These are phyloP conservation scores for Bombus fervidus DNA, from an alignment of 1,140 invertebrate species.

Conservation along the genomic window DNA sequence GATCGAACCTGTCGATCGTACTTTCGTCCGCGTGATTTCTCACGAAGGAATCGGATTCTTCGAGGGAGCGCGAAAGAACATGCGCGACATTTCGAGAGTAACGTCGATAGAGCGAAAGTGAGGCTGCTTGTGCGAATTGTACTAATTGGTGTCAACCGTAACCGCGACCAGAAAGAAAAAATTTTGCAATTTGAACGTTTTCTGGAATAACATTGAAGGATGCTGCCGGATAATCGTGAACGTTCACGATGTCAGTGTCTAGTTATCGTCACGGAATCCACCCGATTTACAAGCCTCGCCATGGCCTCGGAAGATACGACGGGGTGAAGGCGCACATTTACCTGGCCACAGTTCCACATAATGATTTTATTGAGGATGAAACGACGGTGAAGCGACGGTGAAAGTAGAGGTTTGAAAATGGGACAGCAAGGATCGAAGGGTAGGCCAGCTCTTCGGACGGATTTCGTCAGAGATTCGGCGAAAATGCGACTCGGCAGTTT, in stretches of 20 bases:
- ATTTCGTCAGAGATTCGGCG: constrained; percentile 76
- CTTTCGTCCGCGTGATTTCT: neutral
- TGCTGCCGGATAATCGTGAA: neutral
- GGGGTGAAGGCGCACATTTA: constrained; percentile 34
- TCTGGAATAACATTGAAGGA: neutral
- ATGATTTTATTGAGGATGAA: constrained; percentile 24
- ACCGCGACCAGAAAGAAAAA: neutral
- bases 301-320: neutral
- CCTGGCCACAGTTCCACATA: neutral
- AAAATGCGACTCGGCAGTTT: constrained; percentile 79
- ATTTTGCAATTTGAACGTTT: neutral
- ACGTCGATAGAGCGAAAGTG: neutral
- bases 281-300: neutral
- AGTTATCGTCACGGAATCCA: neutral
- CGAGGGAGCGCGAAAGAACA: neutral
- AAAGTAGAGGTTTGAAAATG: constrained; percentile 58
- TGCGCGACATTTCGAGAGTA: neutral
- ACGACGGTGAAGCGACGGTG: constrained; percentile 25
- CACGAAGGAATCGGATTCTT: neutral
- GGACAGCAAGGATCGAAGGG: constrained; percentile 78
- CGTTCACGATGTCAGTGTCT: neutral
- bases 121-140: neutral
- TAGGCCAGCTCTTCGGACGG: constrained; percentile 71
- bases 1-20: constrained; percentile 6
- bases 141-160: neutral